Evolutionary conservation across 2,797 vertebrate genomes (phyloP), one percentile per base, ranked within the genome.

Genomic region (Erethizon dorsatum): DNA sequence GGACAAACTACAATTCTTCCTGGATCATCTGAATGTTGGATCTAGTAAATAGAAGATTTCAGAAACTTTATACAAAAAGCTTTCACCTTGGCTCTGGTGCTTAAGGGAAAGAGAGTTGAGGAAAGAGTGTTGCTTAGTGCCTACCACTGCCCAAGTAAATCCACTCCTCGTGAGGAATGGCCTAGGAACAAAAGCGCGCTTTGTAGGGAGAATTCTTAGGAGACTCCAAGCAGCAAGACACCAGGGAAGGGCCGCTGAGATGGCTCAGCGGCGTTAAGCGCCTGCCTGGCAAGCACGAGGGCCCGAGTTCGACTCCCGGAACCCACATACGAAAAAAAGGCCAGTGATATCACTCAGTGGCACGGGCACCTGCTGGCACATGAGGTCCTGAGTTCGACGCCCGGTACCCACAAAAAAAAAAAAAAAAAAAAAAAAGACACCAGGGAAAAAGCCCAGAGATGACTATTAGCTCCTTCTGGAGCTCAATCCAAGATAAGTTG

Each of bases 401-500:
- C 37, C 37, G 37, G 37, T 41, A 41, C 37, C 37, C 37, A 41
- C 37, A 41, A 41, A 41, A 41, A 41, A 41, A 41, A 41, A 41
- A 41, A 41, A 41, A 41, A 41, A 41, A 41, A 41, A 41, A 41
- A 41, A 41, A 2, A 45, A 87, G 52, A 83, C 12, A n/a, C 6
- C 28, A 80, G 83, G 80, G 57, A 84, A 91, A 91, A 18, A 92
- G 26, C 24, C 57, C 82, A 88, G 77, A 31, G 31, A 94, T 37
- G 37, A 87, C 0, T 65, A 9, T 45, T 56, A 89, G 86, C 90
- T 84, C 41, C 78, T 77, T 78, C 67, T 84, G 57, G 75, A 93
- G 61, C 67, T 83, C 79, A 69, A 54, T 96, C 93, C 83, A 93
- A 95, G 75, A 87, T 77, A 89, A 91, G 33, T 84, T 97, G 86